Conservation (phyloP, 37 sponge, comb jelly and placozoan genomes). For the Geodia barretti region DNA sequence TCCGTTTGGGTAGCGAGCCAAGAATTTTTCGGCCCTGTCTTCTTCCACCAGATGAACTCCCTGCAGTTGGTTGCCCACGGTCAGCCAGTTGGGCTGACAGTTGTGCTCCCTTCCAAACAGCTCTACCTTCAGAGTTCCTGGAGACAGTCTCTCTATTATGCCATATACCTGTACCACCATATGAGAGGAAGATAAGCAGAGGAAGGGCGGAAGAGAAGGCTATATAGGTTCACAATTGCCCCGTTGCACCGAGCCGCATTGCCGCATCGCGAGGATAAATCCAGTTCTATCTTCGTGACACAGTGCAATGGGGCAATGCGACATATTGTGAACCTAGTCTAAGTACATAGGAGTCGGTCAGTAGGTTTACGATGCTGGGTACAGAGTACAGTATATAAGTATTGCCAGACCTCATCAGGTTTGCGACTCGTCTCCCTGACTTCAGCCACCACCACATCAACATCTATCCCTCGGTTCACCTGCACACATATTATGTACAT, state of each 20-base stretch:
- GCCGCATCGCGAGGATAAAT: too few relatives aligned
- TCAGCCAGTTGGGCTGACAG: conserved; percentile 96
- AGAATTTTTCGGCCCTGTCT: conserved; percentile 51
- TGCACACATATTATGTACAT: background rate
- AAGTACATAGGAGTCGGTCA: too few relatives aligned
- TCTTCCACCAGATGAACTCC: conserved; percentile 72
- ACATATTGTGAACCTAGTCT: too few relatives aligned
- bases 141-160: conserved; percentile 87
- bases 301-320: too few relatives aligned
- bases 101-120: conserved; percentile 96
- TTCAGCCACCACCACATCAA: conserved; percentile 95
- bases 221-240: too few relatives aligned
- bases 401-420: conserved; percentile 88
- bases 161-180: conserved; percentile 90
- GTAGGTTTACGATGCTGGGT: too few relatives aligned
- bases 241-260: too few relatives aligned
- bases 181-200: too few relatives aligned
- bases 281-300: too few relatives aligned
- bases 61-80: conserved; percentile 95
- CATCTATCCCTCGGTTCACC: conserved; percentile 85
- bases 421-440: conserved; percentile 93
- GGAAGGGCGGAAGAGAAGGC: background rate
- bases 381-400: too few relatives aligned
- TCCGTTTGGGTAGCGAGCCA: conserved; percentile 67
- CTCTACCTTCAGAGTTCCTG: conserved; percentile 89